Evolutionary conservation across 2,888 invertebrate genomes (phyloP).

Genomic region (Drosophila quinaria): DNA sequence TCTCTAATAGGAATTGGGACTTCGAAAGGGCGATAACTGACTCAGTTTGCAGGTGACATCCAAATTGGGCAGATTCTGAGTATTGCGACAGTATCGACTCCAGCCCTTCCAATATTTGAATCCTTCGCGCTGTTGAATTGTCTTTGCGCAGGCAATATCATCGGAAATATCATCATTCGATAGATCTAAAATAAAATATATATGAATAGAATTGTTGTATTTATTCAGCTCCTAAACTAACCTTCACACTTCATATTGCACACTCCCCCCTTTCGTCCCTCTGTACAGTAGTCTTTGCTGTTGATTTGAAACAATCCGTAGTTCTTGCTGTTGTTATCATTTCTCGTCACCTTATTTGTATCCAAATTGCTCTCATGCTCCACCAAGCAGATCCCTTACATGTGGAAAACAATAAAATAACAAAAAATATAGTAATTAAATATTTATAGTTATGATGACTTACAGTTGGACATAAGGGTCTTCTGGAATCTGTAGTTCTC

Average conservation of each 20-base stretch:
- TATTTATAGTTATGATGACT: conserved; percentile 39
- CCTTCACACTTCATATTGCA: conserved; percentile 91
- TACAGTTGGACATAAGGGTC: conserved; percentile 82
- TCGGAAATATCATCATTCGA: conserved; percentile 89
- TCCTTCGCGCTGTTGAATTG: conserved; percentile 88
- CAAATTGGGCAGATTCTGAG: conserved; percentile 78
- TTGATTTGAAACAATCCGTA: conserved; percentile 90
- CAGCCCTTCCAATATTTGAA: conserved; percentile 86
- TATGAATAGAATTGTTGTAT: neutral
- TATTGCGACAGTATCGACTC: conserved; percentile 75
- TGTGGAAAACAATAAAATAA: no score
- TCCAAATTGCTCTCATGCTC: conserved; percentile 89
- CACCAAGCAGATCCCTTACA: conserved; percentile 82
- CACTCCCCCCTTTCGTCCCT: conserved; percentile 88
- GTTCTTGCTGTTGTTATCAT: conserved; percentile 88
- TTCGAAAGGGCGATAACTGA: conserved; percentile 42
- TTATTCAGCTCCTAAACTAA: neutral
- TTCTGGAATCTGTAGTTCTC: conserved; percentile 79
- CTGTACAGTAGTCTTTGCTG: conserved; percentile 90
- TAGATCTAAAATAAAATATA: conserved; percentile 86
- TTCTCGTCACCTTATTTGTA: conserved; percentile 87
- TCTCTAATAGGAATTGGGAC: conserved; percentile 1
- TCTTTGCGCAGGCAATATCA: conserved; percentile 89
- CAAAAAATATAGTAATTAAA: no score
- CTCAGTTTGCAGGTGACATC: conserved; percentile 70